Conservation (phyloP, 2,797 vertebrate species). For the Hoplostethus atlanticus region DNA sequence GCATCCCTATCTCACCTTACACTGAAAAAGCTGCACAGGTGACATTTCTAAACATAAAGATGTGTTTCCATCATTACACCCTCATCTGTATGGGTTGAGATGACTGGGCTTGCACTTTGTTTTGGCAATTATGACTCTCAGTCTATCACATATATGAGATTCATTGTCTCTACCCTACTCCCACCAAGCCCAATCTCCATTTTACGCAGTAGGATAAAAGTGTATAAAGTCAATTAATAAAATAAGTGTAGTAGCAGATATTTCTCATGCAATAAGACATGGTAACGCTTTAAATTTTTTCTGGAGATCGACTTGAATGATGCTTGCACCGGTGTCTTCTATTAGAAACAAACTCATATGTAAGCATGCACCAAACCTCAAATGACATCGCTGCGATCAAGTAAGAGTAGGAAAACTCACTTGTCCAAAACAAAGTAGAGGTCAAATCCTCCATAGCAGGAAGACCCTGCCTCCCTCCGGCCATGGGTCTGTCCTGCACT, state of each 20-base stretch:
- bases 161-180: neutral
- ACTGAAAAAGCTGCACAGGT: neutral
- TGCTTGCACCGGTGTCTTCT: constrained; percentile 49
- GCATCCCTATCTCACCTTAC: neutral
- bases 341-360: neutral
- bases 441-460: constrained; percentile 98
- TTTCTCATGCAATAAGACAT: neutral
- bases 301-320: constrained; percentile 5
- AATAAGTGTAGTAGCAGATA: neutral
- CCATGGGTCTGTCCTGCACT: constrained; percentile 83
- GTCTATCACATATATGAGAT: neutral
- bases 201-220: neutral
- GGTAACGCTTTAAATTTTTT: neutral
- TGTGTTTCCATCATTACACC: neutral
- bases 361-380: constrained; percentile 30
- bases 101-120: neutral
- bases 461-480: constrained; percentile 87
- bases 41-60: constrained; percentile 17
- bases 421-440: constrained; percentile 99
- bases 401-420: constrained; percentile 86
- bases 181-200: no score
- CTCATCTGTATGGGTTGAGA: neutral
- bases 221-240: neutral
- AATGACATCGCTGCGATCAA: neutral
- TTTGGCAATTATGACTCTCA: neutral